Base-by-base conservation (phyloP, 2,888 invertebrate species). In the Psococerastis gibbosa region DNA sequence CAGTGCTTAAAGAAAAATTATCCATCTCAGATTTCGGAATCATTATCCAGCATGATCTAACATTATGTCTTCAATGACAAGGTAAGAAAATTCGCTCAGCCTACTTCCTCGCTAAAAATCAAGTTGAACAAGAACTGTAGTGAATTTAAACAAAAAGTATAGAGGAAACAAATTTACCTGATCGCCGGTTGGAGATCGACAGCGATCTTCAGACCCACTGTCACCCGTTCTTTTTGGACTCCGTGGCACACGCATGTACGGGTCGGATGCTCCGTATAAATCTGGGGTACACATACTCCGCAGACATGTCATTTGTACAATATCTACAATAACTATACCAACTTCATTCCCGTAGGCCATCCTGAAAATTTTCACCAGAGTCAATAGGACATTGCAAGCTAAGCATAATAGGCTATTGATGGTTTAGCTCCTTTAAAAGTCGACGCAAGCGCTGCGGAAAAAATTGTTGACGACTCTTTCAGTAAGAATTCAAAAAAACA, bases 271-370 rank as follows among this genome's bases (percentile, higher is more conserved):
- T 59, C 83, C 85, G 70, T 94, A 92, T 52, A 97, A 73, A 64
- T 94, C 89, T 53, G 82, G 78, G 53, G 89, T 83, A 52, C 82
- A 81, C 62, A 89, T 75, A 65, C 87, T 91, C 52, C 84, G 69
- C 57, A 95, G 73, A 62, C 84, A 82, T 51, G 77, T 72, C 67
- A 85, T 87, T 65, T 92, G 91, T 60, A 85, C 73, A 63, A 87
- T 78, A 70, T 97, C 97, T 59, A 92, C 77, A 64, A 97, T 79
- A 61, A 89, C 91, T 61, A 97, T 70, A 55, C 95, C 94, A 55
- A 83, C 80, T 67, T 95, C 94, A 62, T 89, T 94, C 56, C 95
- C 95, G 70, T 92, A 95, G 57, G 92, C 88, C 78, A 97, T 75
- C 61, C 95, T 95, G 66, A 35, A 27, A n/a, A n/a, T n/a, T n/a